Base-by-base conservation (phyloP, 2,888 invertebrate genomes). In the Drosophila melanocephala region DNA sequence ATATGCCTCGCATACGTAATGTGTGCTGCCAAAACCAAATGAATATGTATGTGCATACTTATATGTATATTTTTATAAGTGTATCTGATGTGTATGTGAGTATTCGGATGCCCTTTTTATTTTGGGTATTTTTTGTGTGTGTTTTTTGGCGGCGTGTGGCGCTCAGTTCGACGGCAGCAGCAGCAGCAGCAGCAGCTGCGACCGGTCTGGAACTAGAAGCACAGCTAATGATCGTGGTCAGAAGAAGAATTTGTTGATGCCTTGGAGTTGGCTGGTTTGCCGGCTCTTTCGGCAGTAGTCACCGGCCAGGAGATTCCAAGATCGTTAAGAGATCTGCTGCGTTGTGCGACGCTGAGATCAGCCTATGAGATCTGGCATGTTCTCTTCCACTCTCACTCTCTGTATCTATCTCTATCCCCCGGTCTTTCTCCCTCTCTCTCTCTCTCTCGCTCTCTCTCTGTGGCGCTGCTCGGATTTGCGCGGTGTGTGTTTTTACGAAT, bases 401-500 rank as follows among this genome's bases (percentile, higher is more conserved):
- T 59, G 63, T 22, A 65, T 19, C 56, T 50, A 51, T 44, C 47
- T 52, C 35, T 30, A 22, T 55, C 22, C 37, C 10, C 19, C 26
- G 12, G 12, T 44, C 47, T 5, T 10, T 50, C 35, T 35, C 44
- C 39, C 28, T 52, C 4, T 3, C 44, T 12, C 44, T 22, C 6
- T 28, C 19, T 30, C 51, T 26, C 50, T 56, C 63, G 32, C 50
- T 47, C 35, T 44, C 28, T 52, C 33, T 32, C 42, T 33, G 60
- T 50, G 28, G 19, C 57, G 39, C 59, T 65, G 68, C 19, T 10
- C 10, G 26, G 47, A 2, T 65, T 57, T 39, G 89, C 91, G 92
- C 92, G 91, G 92, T 93, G 93, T 93, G 93, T 93, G 92, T 93
- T 93, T 93, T 93, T 93, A 93, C 93, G 93, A 93, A 93, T 93